Percentiles rank a stretch among this genome's conserved stretches.
These are phyloP conservation scores for Neoarius graeffei DNA, from an alignment of 2,113 vertebrate species.

Conservation along the genomic window DNA sequence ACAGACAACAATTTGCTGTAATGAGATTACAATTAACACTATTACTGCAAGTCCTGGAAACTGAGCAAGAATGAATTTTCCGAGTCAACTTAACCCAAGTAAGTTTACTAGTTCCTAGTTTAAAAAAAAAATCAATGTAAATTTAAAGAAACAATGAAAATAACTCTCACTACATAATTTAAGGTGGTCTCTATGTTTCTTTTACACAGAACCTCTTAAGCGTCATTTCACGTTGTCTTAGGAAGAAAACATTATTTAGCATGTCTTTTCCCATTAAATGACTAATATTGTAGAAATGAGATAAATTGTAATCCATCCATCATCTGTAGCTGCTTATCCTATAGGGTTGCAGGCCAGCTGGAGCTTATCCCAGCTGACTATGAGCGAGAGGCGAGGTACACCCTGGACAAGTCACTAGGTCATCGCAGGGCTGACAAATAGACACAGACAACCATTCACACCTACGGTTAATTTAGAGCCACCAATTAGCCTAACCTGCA, in stretches of 20 bases:
- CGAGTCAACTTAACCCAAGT: not conserved
- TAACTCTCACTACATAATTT: not conserved
- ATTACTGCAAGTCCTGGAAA: slow-evolving; percentile 4
- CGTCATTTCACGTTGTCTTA: not conserved
- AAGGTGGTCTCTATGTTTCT: not conserved
- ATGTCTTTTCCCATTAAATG: not conserved
- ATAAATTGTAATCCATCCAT: no score
- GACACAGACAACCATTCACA: no score
- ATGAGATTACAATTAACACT: slow-evolving; percentile 34
- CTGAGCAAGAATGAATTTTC: not conserved
- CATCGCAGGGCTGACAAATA: no score
- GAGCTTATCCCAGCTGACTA: no score
- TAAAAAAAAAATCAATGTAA: not conserved
- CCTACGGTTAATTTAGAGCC: no score
- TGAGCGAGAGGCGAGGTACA: no score
- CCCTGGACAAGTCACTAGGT: no score
- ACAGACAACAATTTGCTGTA: slow-evolving; percentile 25
- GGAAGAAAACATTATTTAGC: not conserved
- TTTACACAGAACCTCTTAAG: not conserved
- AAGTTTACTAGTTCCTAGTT: no score
- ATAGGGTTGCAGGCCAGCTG: no score
- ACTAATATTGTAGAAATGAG: not conserved
- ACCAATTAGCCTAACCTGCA: no score
- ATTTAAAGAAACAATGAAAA: not conserved
- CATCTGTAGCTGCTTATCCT: no score